phyloP scores from a whole-genome alignment of 2,888 invertebrate genomes.

The Apoderus coryli region DNA sequence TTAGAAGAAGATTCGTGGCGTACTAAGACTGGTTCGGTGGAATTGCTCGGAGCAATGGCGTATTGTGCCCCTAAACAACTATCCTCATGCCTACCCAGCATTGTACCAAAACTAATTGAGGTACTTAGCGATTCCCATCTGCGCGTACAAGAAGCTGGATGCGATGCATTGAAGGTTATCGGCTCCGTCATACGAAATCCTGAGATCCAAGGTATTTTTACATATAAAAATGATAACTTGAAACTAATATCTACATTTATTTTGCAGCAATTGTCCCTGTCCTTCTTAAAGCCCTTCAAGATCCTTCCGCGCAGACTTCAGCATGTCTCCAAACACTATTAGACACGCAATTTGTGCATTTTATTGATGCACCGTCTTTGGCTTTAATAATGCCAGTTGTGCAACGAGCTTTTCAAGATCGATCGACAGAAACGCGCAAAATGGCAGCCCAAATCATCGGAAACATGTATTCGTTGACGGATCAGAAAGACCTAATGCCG shows the following conservation, averaged over 20 bases:
- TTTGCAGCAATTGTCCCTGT: constrained; percentile 66
- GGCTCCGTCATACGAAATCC: constrained; percentile 97
- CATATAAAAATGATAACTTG: too few species aligned
- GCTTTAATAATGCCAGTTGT: constrained; percentile 99
- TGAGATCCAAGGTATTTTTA: constrained; percentile 88
- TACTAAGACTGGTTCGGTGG: constrained; percentile 92
- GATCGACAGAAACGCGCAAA: constrained; percentile 94
- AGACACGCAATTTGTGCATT: constrained; percentile 97
- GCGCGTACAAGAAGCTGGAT: constrained; percentile 89
- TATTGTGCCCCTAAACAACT: constrained; percentile 98
- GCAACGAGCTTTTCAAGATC: constrained; percentile 91
- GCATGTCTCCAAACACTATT: constrained; percentile 82
- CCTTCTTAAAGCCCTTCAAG: constrained; percentile 80
- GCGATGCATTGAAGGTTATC: constrained; percentile 88
- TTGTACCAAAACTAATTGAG: constrained; percentile 95
- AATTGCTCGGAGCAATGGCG: constrained; percentile 94
- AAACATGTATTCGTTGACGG: constrained; percentile 98
- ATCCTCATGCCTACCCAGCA: constrained; percentile 92
- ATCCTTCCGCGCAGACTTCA: constrained; percentile 91
- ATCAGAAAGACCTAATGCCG: constrained; percentile 94
- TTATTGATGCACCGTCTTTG: constrained; percentile 96
- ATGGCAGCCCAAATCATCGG: constrained; percentile 99
- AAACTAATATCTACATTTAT: too few species aligned
- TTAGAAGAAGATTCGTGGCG: constrained; percentile 98
- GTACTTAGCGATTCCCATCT: constrained; percentile 95